These are phyloP conservation scores for Globodera ellingtonae DNA, from an alignment of 1,140 invertebrate genomes.

Conservation along the genomic window DNA sequence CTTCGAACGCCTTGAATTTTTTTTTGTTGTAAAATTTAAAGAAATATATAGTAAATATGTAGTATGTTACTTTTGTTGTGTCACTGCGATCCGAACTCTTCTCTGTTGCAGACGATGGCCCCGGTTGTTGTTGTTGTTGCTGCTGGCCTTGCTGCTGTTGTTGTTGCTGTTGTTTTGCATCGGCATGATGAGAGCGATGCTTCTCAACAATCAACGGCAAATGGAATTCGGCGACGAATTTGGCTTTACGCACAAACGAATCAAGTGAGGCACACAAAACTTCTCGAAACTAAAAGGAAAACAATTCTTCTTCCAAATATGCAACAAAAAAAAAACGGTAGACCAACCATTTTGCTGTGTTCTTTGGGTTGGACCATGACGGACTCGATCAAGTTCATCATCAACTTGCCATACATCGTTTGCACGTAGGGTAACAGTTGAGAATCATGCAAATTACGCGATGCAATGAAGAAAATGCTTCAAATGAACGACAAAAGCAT, in stretches of 20 bases:
- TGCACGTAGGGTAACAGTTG: slow-evolving; percentile 44
- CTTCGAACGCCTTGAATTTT: slow-evolving; percentile 4
- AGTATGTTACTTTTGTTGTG: neutral
- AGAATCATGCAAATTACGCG: slow-evolving; percentile 46
- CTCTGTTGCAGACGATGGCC: neutral
- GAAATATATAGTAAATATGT: slow-evolving; percentile 3
- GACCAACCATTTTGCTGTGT: neutral
- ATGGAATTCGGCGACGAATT: slow-evolving; percentile 35
- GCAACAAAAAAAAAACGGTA: neutral
- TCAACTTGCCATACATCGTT: slow-evolving; percentile 51
- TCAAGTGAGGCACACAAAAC: slow-evolving; percentile 37
- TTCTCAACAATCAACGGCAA: slow-evolving; percentile 46
- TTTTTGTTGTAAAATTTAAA: neutral
- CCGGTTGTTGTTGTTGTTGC: slow-evolving; percentile 9
- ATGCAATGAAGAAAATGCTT: slow-evolving; percentile 44
- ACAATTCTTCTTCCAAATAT: neutral
- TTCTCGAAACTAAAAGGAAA: slow-evolving; percentile 36
- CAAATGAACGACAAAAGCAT: slow-evolving; percentile 25
- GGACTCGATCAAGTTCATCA: slow-evolving; percentile 51
- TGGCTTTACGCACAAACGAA: slow-evolving; percentile 48
- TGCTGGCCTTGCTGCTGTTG: slow-evolving; percentile 16
- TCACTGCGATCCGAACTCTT: slow-evolving; percentile 2
- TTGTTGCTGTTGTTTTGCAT: slow-evolving; percentile 25
- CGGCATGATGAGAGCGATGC: neutral
- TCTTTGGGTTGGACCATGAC: slow-evolving; percentile 43